A percentile compares a stretch with the other conserved stretches of the same genome.
Evolutionary conservation across 2,888 invertebrate species (phyloP).

Genomic region (Platypus cylindrus): DNA sequence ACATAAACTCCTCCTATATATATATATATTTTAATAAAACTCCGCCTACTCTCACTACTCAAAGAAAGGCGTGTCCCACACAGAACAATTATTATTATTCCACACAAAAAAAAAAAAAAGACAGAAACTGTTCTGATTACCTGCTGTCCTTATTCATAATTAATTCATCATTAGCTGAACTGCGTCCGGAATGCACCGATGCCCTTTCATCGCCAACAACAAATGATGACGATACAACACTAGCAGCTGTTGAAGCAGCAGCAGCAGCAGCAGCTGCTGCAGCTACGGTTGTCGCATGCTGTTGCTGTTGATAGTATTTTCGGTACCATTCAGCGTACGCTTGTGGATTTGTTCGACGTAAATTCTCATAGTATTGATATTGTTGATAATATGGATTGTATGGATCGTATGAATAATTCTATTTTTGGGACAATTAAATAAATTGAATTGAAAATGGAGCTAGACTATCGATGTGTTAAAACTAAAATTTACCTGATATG

Average conservation of each 20-base stretch:
- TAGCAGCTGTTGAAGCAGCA: constrained; percentile 26
- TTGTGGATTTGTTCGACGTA: constrained; percentile 64
- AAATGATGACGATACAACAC: too few relatives aligned
- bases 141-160: constrained; percentile 44
- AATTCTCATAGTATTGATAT: constrained; percentile 65
- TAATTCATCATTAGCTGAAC: constrained; percentile 57
- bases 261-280: constrained; percentile 25
- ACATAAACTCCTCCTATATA: too few relatives aligned
- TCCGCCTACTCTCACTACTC: too few relatives aligned
- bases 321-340: constrained; percentile 69
- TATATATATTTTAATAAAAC: too few relatives aligned
- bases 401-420: constrained; percentile 38
- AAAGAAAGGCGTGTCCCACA: too few relatives aligned
- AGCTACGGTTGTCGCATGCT: too few relatives aligned
- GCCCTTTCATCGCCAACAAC: constrained; percentile 60
- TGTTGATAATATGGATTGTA: constrained; percentile 46
- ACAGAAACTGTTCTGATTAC: too few relatives aligned
- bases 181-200: constrained; percentile 72
- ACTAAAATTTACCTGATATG: constrained; percentile 30
- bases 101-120: constrained; percentile 1
- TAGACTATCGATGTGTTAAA: too few relatives aligned
- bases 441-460: background rate
- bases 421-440: background rate
- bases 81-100: constrained; percentile 1
- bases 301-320: constrained; percentile 47